Conservation (phyloP, 2,797 vertebrate species). For the Anguilla marmorata region DNA sequence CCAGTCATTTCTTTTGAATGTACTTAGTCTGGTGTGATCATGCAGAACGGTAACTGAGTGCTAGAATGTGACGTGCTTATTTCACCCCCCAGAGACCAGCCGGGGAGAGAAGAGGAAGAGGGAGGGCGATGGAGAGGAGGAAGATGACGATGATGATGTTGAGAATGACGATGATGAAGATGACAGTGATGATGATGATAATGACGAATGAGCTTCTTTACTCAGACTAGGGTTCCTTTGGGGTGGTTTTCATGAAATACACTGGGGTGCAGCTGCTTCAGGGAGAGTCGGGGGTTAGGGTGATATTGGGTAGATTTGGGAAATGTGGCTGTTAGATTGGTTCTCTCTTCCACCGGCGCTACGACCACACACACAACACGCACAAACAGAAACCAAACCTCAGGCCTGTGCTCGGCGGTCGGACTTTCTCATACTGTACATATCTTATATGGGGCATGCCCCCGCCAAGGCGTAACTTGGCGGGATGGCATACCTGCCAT, state of each 20-base stretch:
- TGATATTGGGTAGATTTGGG: not conserved
- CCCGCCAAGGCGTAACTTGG: too few species aligned
- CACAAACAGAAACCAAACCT: not conserved
- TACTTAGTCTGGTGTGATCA: not conserved
- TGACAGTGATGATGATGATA: not conserved
- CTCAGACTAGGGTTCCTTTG: too few species aligned
- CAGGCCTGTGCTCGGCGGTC: not conserved
- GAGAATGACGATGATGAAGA: not conserved
- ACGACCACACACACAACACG: not conserved
- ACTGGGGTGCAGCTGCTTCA: not conserved
- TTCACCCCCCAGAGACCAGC: not conserved
- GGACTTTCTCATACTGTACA: not conserved
- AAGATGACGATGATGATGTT: not conserved
- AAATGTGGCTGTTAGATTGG: not conserved
- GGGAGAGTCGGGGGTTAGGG: not conserved
- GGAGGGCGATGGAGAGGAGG: not conserved
- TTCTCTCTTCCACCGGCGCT: not conserved
- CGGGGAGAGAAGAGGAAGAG: slow-evolving; percentile 1
- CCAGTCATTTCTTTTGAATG: not conserved
- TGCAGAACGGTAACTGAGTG: not conserved
- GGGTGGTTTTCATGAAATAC: not conserved
- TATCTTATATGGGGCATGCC: not conserved
- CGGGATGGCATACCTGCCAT: too few species aligned
- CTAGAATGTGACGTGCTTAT: not conserved
- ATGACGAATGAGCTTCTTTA: not conserved